Evolutionary conservation across 2,797 vertebrate genomes (phyloP).

Genomic region (Syngnathus rostellatus): DNA sequence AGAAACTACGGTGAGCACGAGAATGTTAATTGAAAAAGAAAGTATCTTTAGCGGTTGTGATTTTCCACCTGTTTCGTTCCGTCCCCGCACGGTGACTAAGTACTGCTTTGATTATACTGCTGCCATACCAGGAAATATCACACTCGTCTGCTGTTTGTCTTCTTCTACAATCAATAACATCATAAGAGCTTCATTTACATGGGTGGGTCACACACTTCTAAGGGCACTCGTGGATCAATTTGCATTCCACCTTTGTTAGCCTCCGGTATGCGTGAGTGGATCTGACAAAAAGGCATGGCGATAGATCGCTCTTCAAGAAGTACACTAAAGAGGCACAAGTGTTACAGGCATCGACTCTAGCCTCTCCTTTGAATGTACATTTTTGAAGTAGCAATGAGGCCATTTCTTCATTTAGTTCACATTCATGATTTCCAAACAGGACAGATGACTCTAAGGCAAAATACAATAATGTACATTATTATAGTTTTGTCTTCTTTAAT

Average conservation of each 20-base stretch:
- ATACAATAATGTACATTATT: neutral
- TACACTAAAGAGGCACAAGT: slow-evolving; percentile 50
- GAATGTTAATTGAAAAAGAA: slow-evolving; percentile 27
- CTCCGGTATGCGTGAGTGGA: slow-evolving; percentile 10
- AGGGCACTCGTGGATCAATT: slow-evolving; percentile 30
- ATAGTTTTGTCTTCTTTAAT: slow-evolving; percentile 28
- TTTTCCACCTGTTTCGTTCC: slow-evolving; percentile 18
- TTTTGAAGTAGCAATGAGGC: slow-evolving; percentile 27
- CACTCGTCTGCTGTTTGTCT: slow-evolving; percentile 3
- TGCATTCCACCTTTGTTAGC: slow-evolving; percentile 9
- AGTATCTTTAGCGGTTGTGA: slow-evolving; percentile 21
- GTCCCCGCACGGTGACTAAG: slow-evolving; percentile 15
- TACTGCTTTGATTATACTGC: slow-evolving; percentile 9
- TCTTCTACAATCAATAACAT: slow-evolving; percentile 5
- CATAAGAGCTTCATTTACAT: slow-evolving; percentile 11
- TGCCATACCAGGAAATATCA: slow-evolving; percentile 41
- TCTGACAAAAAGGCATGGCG: slow-evolving; percentile 24
- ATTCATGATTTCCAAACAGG: neutral
- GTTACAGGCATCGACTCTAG: slow-evolving; percentile 33
- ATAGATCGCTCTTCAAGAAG: slow-evolving; percentile 33
- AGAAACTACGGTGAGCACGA: slow-evolving; percentile 24
- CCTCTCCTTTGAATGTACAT: slow-evolving; percentile 20
- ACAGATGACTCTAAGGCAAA: neutral
- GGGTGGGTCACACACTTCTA: slow-evolving; percentile 25
- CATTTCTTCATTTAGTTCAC: neutral